phyloP scores from a whole-genome alignment of 2,888 invertebrate genomes.

The Alloplasta piceator region DNA sequence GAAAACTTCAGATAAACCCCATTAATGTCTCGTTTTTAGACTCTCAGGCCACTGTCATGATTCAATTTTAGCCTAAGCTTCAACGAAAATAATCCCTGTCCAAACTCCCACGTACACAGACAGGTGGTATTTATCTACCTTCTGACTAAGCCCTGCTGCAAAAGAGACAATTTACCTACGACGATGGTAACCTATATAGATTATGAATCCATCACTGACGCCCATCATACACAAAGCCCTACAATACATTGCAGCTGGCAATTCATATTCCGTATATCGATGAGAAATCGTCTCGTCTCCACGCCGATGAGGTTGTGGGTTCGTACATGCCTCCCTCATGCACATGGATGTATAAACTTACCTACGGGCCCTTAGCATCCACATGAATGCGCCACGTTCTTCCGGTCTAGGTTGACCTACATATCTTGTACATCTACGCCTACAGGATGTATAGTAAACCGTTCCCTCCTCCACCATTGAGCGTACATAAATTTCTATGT shows the following conservation, averaged over 20 bases:
- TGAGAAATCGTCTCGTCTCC: not conserved
- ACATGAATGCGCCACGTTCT: constrained; percentile 42
- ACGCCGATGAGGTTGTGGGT: not conserved
- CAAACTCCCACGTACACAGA: too few species aligned
- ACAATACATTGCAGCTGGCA: not conserved
- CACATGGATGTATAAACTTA: not conserved
- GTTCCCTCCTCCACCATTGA: too few species aligned
- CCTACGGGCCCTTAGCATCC: constrained; percentile 40
- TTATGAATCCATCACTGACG: not conserved
- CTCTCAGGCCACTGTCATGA: too few species aligned
- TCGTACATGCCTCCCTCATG: constrained; percentile 17
- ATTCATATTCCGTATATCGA: constrained; percentile 9
- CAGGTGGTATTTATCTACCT: too few species aligned
- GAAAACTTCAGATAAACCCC: too few species aligned
- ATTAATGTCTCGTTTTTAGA: too few species aligned
- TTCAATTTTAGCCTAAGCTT: too few species aligned
- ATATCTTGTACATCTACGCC: constrained; percentile 38
- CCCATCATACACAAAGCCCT: not conserved
- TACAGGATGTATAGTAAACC: constrained; percentile 16
- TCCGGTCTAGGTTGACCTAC: constrained; percentile 61
- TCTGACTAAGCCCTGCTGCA: too few species aligned
- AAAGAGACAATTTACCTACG: not conserved
- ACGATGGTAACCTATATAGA: not conserved
- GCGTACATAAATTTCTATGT: too few species aligned
- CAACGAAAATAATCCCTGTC: too few species aligned